These are phyloP conservation scores for Drosophila dunni DNA, from an alignment of 1,140 invertebrate genomes.

Conservation along the genomic window DNA sequence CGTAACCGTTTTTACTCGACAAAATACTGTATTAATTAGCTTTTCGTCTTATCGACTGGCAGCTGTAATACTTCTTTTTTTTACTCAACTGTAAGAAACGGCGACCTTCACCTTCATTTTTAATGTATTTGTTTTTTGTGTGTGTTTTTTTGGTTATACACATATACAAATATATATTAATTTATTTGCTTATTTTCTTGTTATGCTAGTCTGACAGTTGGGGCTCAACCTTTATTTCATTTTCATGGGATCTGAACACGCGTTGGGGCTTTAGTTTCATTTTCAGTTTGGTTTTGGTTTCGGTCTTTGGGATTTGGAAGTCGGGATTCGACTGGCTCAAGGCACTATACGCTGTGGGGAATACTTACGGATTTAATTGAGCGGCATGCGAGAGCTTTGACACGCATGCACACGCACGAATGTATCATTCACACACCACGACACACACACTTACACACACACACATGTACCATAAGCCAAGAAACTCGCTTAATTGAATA, in stretches of 20 bases:
- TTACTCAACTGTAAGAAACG: conserved; percentile 1
- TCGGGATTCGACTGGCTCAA: conserved; percentile 28
- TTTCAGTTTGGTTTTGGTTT: conserved; percentile 8
- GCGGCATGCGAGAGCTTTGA: conserved; percentile 44
- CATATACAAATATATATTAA: neutral
- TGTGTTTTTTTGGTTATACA: neutral
- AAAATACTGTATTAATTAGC: conserved; percentile 1
- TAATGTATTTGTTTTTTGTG: neutral
- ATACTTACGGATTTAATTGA: conserved; percentile 47
- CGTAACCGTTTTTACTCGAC: neutral
- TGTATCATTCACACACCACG: conserved; percentile 20
- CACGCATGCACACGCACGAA: conserved; percentile 34
- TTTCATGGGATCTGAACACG: conserved; percentile 49
- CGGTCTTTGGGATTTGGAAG: conserved; percentile 8
- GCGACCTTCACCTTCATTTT: conserved; percentile 11
- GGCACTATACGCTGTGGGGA: conserved; percentile 11
- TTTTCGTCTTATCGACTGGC: conserved; percentile 1
- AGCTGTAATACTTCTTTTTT: conserved; percentile 20
- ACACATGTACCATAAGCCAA: conserved; percentile 5
- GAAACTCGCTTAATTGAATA: conserved; percentile 53
- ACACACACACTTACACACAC: conserved; percentile 1
- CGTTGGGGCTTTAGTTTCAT: conserved; percentile 19
- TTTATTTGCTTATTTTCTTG: neutral
- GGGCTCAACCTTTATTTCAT: conserved; percentile 20
- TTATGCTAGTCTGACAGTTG: conserved; percentile 12